Conservation (phyloP, 1,140 invertebrate genomes). For the Hormaphis cornu region DNA sequence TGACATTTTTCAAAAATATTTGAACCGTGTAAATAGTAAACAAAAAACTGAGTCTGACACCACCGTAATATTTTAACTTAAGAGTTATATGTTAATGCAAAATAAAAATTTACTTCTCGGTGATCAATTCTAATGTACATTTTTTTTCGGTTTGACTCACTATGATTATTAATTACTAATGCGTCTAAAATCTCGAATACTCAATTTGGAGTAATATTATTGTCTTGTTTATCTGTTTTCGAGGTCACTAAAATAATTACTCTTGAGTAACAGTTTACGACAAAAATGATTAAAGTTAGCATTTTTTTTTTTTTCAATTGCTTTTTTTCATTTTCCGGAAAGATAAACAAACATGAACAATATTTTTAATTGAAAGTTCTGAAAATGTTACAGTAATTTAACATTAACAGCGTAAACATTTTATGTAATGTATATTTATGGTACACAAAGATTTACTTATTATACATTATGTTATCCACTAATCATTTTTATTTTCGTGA, state of each 20-base stretch:
- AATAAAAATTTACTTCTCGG: too few relatives aligned
- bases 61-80: too few relatives aligned
- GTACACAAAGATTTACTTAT: background rate
- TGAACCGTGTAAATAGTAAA: too few relatives aligned
- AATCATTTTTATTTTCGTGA: too few relatives aligned
- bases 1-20: too few relatives aligned
- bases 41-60: too few relatives aligned
- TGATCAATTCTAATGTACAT: too few relatives aligned
- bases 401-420: background rate
- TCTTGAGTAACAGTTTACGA: background rate
- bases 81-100: too few relatives aligned
- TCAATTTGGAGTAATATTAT: background rate
- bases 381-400: background rate
- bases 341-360: background rate
- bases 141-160: too few relatives aligned
- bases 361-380: background rate
- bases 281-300: background rate
- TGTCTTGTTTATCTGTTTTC: background rate
- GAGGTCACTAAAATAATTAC: background rate
- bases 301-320: too few relatives aligned
- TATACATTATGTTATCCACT: background rate
- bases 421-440: background rate
- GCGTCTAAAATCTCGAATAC: background rate
- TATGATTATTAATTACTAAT: background rate
- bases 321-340: background rate